Conservation (phyloP, 2,797 vertebrate species). For the Brachyrhaphis roseni region DNA sequence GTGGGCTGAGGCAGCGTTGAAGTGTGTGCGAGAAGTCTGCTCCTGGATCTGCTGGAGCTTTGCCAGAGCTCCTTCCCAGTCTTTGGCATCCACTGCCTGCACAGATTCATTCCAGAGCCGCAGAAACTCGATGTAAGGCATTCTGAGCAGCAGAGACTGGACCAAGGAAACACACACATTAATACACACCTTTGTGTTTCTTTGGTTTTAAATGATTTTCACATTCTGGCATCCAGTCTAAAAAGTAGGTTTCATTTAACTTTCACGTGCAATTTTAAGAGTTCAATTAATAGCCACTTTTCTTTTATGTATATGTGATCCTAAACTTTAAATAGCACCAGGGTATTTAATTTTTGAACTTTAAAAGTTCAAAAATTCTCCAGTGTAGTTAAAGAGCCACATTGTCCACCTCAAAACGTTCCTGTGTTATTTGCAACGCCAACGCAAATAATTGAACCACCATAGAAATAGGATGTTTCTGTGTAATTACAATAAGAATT, state of each 20-base stretch:
- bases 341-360: too few species aligned
- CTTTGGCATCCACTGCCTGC: constrained; percentile 76
- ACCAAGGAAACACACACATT: background rate
- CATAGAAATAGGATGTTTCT: background rate
- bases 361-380: background rate
- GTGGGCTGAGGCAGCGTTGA: constrained; percentile 82
- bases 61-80: constrained; percentile 82
- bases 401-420: background rate
- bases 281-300: background rate
- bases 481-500: background rate
- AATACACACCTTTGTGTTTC: background rate
- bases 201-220: background rate
- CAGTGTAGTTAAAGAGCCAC: background rate
- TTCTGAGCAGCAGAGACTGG: constrained; percentile 35
- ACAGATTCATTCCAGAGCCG: constrained; percentile 84
- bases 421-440: background rate
- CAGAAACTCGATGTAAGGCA: constrained; percentile 87
- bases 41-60: constrained; percentile 79
- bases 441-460: background rate
- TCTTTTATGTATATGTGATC: background rate
- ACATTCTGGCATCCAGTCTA: background rate
- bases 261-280: too few species aligned
- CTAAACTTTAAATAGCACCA: background rate
- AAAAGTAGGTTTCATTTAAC: background rate
- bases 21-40: constrained; percentile 83